Evolutionary conservation across 1,140 invertebrate species (phyloP).

Genomic region (Scaptomyza hsui): DNA sequence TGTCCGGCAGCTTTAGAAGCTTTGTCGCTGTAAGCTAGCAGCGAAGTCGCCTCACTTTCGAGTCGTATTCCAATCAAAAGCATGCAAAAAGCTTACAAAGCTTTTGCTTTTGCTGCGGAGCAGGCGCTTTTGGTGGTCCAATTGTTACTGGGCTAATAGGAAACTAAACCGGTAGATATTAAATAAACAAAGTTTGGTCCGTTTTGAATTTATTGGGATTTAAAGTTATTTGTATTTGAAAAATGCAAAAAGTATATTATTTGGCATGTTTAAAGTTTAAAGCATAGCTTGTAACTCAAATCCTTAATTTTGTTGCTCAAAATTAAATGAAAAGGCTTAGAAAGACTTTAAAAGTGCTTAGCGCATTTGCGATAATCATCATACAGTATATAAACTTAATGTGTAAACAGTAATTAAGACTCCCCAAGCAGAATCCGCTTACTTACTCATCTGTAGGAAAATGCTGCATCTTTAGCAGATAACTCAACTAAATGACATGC

Average conservation of each 20-base stretch:
- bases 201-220: no score
- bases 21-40: not conserved
- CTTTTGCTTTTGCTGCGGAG: slow-evolving; percentile 1
- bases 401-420: not conserved
- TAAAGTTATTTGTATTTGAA: no score
- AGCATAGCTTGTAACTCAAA: no score
- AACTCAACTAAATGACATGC: slow-evolving; percentile 1
- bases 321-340: no score
- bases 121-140: slow-evolving; percentile 16
- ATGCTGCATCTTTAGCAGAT: not conserved
- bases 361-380: no score
- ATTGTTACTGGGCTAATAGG: no score
- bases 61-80: slow-evolving; percentile 16
- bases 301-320: no score
- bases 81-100: slow-evolving; percentile 11
- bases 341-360: not conserved
- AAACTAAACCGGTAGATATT: no score
- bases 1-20: not conserved
- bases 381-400: no score
- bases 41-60: no score
- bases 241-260: no score
- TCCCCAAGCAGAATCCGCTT: not conserved
- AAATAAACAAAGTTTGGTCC: no score
- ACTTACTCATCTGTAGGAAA: not conserved
- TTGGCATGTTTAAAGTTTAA: not conserved